phyloP scores from a whole-genome alignment of 2,797 vertebrate genomes.

The Danio choprae region DNA sequence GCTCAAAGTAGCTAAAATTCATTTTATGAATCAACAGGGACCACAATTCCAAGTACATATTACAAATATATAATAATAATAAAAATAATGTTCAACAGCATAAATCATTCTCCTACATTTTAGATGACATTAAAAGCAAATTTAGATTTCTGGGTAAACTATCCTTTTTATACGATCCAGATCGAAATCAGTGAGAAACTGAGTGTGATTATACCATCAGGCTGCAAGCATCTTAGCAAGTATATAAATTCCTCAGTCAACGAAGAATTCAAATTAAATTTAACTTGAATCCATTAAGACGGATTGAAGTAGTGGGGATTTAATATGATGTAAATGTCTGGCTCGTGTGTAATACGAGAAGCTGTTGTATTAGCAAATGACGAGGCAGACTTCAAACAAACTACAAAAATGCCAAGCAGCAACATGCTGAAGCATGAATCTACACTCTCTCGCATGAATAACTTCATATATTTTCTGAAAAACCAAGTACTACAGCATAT shows the following conservation, averaged over 20 bases:
- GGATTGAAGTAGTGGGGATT: neutral
- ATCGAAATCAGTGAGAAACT: neutral
- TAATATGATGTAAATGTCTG: neutral
- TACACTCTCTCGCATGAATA: neutral
- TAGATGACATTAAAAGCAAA: too few species aligned
- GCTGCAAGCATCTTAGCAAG: neutral
- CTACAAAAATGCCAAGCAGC: neutral
- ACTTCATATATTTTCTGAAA: neutral
- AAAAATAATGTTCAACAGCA: too few species aligned
- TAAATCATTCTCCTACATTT: too few species aligned
- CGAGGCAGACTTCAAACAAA: conserved; percentile 13
- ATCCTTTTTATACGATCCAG: neutral
- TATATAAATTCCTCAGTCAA: neutral
- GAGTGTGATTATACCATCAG: neutral
- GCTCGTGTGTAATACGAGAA: neutral
- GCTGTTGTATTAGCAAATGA: conserved; percentile 32
- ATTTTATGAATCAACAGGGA: too few species aligned
- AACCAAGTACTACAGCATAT: neutral
- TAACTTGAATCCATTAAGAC: neutral
- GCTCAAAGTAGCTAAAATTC: too few species aligned
- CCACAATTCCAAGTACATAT: too few species aligned
- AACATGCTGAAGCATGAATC: neutral
- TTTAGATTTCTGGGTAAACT: too few species aligned
- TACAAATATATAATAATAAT: too few species aligned
- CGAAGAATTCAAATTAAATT: neutral